Evolutionary conservation across 2,888 invertebrate genomes (phyloP).

Genomic region (Sturmia bella): DNA sequence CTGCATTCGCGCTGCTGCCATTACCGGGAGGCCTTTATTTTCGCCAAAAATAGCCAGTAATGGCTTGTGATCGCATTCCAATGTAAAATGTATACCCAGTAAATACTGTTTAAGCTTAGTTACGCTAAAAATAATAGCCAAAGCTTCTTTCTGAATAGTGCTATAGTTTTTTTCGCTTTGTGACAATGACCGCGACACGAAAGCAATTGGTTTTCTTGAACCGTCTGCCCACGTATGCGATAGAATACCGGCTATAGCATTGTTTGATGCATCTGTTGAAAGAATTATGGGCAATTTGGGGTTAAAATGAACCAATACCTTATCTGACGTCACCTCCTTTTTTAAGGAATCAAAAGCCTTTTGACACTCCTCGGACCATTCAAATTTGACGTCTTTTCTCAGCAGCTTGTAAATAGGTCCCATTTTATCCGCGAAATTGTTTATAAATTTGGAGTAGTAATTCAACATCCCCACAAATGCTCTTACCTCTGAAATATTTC

Average conservation of each 20-base stretch:
- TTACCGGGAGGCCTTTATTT: constrained; percentile 49
- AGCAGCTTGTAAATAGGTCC: constrained; percentile 38
- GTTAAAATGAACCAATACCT: constrained; percentile 69
- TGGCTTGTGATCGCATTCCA: constrained; percentile 49
- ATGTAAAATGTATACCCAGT: constrained; percentile 40
- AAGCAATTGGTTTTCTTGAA: constrained; percentile 60
- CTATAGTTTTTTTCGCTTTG: constrained; percentile 61
- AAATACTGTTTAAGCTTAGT: constrained; percentile 55
- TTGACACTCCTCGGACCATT: constrained; percentile 73
- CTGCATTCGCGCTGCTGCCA: constrained; percentile 38
- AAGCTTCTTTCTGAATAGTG: constrained; percentile 37
- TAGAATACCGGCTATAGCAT: constrained; percentile 65
- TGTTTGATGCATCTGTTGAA: constrained; percentile 70
- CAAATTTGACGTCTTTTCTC: constrained; percentile 62
- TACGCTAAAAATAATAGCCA: too few relatives aligned
- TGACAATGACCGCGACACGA: constrained; percentile 64
- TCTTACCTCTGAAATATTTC: constrained; percentile 43
- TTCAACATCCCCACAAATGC: constrained; percentile 60
- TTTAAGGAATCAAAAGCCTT: constrained; percentile 74
- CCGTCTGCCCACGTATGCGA: constrained; percentile 54
- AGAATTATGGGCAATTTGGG: constrained; percentile 64
- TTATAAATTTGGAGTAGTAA: constrained; percentile 66
- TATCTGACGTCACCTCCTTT: constrained; percentile 52
- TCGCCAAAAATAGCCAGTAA: constrained; percentile 54
- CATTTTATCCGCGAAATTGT: too few relatives aligned